Conservation (phyloP, 2,113 vertebrate species). For the Chaetodon auriga region DNA sequence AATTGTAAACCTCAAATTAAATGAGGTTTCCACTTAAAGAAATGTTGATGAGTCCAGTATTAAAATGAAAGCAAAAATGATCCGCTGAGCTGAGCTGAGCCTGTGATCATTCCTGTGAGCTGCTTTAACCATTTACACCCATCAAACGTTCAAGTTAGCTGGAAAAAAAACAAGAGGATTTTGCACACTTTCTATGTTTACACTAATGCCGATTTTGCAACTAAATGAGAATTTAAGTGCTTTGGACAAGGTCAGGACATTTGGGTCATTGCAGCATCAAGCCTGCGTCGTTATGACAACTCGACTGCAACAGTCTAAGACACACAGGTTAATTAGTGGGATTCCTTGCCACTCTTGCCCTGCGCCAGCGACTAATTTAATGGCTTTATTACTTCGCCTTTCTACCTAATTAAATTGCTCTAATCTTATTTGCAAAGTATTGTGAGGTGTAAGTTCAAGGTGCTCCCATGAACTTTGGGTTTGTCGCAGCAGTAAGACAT, state of each 20-base stretch:
- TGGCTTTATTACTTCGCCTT: constrained; percentile 79
- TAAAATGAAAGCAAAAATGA: neutral
- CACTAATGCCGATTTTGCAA: constrained; percentile 58
- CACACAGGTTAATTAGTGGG: constrained; percentile 81
- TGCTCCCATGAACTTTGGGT: constrained; percentile 55
- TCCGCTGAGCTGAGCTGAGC: neutral
- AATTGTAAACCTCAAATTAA: constrained; percentile 11
- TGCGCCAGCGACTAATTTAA: constrained; percentile 80
- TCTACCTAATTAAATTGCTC: constrained; percentile 82
- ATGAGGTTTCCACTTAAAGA: constrained; percentile 11
- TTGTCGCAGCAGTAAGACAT: constrained; percentile 23
- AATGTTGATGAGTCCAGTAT: neutral
- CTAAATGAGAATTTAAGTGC: constrained; percentile 71
- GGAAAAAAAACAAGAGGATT: neutral
- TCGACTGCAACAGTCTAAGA: constrained; percentile 62
- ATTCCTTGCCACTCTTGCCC: constrained; percentile 70
- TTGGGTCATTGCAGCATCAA: constrained; percentile 59
- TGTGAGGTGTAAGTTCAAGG: constrained; percentile 75
- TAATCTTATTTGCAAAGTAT: constrained; percentile 82
- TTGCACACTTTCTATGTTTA: constrained; percentile 30
- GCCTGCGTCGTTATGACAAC: constrained; percentile 58
- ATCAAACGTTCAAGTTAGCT: neutral
- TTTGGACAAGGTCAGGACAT: constrained; percentile 71
- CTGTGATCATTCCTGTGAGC: neutral
- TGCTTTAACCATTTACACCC: neutral